Percentiles rank a stretch among this genome's conserved stretches.
phyloP scores from a whole-genome alignment of 2,797 vertebrate species.

The Gallinago nigripennis region DNA sequence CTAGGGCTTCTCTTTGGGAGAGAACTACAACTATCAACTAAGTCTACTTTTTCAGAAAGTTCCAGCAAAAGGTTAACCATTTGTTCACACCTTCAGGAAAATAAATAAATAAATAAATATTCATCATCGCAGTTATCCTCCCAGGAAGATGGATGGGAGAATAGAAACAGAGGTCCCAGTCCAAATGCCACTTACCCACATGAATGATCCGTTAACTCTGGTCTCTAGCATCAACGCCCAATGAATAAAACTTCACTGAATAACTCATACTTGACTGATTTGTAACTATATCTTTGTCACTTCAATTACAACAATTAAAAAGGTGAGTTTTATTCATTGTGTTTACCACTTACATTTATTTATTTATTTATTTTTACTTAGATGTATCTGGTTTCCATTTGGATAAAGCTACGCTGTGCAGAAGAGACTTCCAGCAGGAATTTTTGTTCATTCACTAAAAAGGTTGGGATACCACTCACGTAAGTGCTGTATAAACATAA shows the following conservation, averaged over 20 bases:
- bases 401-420: neutral
- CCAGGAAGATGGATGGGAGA: rapidly evolving
- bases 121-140: neutral
- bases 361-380: neutral
- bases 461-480: neutral
- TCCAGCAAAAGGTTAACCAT: neutral
- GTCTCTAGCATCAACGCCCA: neutral
- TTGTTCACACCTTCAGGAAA: neutral
- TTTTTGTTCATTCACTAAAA: neutral
- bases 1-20: neutral
- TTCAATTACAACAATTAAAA: neutral
- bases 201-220: neutral
- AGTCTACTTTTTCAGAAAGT: neutral
- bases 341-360: neutral
- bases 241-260: neutral
- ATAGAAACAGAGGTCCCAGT: neutral
- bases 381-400: neutral
- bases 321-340: neutral
- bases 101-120: neutral
- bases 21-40: neutral
- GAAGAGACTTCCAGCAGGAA: neutral
- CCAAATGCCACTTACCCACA: rapidly evolving
- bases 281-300: rapidly evolving
- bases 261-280: neutral
- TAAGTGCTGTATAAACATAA: neutral